Percentiles rank a stretch among this genome's conserved stretches.
phyloP scores from a whole-genome alignment of 64 coral and sea anemone genomes.

The Actinia tenebrosa region DNA sequence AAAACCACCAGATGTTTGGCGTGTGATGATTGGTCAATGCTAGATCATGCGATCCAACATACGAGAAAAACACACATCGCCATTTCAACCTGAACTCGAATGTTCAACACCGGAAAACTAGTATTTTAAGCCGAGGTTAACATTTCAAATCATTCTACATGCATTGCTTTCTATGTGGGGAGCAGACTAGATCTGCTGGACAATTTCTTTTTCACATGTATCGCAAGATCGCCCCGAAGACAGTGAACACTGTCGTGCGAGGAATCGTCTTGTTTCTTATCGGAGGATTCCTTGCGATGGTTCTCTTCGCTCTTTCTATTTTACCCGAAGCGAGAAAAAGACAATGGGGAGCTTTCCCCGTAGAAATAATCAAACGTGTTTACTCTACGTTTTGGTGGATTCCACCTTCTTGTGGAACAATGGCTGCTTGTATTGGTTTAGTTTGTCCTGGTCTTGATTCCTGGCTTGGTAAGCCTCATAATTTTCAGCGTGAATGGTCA shows the following conservation, averaged over 20 bases:
- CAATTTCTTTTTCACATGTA: conserved; percentile 70
- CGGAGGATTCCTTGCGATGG: conserved; percentile 71
- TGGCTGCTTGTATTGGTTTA: conserved; percentile 68
- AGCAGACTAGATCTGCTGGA: conserved; percentile 56
- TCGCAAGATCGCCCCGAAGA: conserved; percentile 59
- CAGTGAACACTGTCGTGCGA: conserved; percentile 78
- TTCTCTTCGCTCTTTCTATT: conserved; percentile 71
- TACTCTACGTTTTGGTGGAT: conserved; percentile 89
- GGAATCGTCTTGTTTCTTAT: conserved; percentile 81
- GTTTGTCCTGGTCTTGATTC: conserved; percentile 77
- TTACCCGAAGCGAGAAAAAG: conserved; percentile 67
- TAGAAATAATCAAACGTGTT: conserved; percentile 67
- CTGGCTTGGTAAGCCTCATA: conserved; percentile 85
- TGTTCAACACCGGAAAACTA: conserved; percentile 28
- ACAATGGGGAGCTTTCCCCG: conserved; percentile 54
- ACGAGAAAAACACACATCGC: conserved; percentile 35
- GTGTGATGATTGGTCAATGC: conserved; percentile 33
- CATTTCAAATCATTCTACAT: conserved; percentile 24
- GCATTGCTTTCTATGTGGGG: conserved; percentile 80
- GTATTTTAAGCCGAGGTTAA: neutral
- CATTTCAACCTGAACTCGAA: conserved; percentile 40
- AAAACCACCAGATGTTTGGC: conserved; percentile 61
- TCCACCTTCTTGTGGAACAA: conserved; percentile 75
- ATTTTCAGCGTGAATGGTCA: conserved; percentile 86
- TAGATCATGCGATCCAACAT: conserved; percentile 70